Evolutionary conservation across 2,797 vertebrate genomes (phyloP), one percentile per base, ranked within the genome.

Genomic region (Oryzias dopingdopingensis): DNA sequence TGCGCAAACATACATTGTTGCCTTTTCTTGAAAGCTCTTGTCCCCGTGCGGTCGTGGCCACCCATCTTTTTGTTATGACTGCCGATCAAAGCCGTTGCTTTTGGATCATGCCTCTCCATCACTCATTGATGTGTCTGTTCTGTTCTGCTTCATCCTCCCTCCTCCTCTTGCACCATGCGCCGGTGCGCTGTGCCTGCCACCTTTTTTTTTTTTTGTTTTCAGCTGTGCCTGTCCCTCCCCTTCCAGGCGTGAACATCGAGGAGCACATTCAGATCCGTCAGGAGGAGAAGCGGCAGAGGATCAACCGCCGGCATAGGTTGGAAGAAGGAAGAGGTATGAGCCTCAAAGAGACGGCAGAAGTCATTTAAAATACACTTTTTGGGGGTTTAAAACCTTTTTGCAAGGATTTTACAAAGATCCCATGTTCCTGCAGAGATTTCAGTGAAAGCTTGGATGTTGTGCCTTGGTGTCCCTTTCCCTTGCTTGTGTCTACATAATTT

Each of bases 191-290:
- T 83, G 75, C 83, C 73, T 67, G 72, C 79, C 79, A 67, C 76
- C 78, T 73, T 86, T 20, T 37, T 73, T 86, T 20, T 37, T 60
- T 81, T 89, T 83, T 90, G 82, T 93, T 92, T 88, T 84, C 86
- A 99, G 96, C 96, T 93, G 97, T 98, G 76, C 96, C 96, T 91
- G 95, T 98, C 87, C 95, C 95, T 85, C 91, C 92, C 83, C 95
- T 95, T 80, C 91, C 92, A 93, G 96, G 97, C 74, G 97, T 99
- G 79, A 99, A 99, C 86, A 98, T 99, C 66, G 97, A 99, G 89
- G 97, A 99, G 70, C 96, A 98, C 80, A 96, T 98, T 86, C 97
- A 98, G 82, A 93, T 98, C 76, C 91, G 96, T 1, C 96, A 98
- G 90, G 97, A 99, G 81, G 97, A 99, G 88, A 99, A 99, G 72